Evolutionary conservation across 1,140 invertebrate species (phyloP).

Genomic region (Halesus radiatus): DNA sequence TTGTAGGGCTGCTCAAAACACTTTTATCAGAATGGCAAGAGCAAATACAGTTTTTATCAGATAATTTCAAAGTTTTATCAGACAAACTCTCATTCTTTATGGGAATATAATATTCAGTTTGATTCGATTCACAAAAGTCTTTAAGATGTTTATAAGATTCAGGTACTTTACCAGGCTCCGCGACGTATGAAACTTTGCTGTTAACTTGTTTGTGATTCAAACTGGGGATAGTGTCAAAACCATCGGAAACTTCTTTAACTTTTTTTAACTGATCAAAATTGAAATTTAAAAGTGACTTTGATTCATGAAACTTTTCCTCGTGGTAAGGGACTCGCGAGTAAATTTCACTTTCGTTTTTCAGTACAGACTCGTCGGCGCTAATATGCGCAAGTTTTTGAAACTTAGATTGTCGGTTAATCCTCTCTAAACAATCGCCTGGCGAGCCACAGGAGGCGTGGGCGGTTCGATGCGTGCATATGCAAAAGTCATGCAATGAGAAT

Average conservation of each 20-base stretch:
- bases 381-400: background rate
- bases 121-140: too few species aligned
- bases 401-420: background rate
- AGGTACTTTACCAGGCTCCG: background rate
- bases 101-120: too few species aligned
- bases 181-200: too few species aligned
- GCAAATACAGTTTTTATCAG: background rate
- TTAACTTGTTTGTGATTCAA: background rate
- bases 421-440: background rate
- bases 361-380: background rate
- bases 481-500: slow-evolving; percentile 1
- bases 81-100: background rate
- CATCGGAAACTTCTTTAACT: background rate
- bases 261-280: background rate
- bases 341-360: too few species aligned
- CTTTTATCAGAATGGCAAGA: background rate
- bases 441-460: background rate
- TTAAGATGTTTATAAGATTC: too few species aligned
- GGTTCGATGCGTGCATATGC: background rate
- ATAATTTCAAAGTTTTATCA: background rate
- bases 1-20: background rate
- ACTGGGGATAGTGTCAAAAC: background rate
- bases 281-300: background rate
- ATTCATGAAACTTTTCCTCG: background rate
- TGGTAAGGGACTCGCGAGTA: background rate